Evolutionary conservation across 2,888 invertebrate species (phyloP).

Genomic region (Blomia tropicalis): DNA sequence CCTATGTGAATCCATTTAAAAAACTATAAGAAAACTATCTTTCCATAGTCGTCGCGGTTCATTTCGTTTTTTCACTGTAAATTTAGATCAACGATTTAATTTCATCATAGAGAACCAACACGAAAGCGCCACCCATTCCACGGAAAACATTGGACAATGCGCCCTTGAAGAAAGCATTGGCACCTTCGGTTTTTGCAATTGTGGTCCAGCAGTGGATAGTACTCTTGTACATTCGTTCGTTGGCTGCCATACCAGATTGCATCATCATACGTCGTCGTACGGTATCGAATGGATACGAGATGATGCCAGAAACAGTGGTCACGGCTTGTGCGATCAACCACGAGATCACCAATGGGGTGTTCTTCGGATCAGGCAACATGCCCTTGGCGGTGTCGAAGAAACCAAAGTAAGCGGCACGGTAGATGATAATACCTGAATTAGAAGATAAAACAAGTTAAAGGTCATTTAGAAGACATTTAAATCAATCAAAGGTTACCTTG

Average conservation of each 20-base stretch:
- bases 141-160: constrained; percentile 37
- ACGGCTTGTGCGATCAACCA: constrained; percentile 37
- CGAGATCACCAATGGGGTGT: constrained; percentile 35
- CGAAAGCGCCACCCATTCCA: constrained; percentile 38
- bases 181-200: constrained; percentile 37
- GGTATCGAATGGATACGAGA: constrained; percentile 46
- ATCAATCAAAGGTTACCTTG: constrained; percentile 33
- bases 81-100: constrained; percentile 31
- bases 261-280: constrained; percentile 46
- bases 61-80: neutral
- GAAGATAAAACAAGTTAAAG: neutral
- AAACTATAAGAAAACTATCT: too few relatives aligned
- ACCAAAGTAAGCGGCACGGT: constrained; percentile 41
- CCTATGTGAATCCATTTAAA: constrained; percentile 7
- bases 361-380: constrained; percentile 35
- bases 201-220: constrained; percentile 39
- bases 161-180: constrained; percentile 32
- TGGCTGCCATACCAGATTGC: constrained; percentile 39
- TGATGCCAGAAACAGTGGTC: constrained; percentile 40
- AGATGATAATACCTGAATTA: constrained; percentile 37
- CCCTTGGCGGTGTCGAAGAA: constrained; percentile 41
- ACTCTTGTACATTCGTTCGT: constrained; percentile 38
- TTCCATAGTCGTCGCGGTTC: too few relatives aligned
- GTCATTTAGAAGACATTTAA: neutral
- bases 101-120: constrained; percentile 38